Percentiles rank a stretch among this genome's conserved stretches.
phyloP scores from a whole-genome alignment of 2,113 vertebrate species.

The Fukomys damarensis region DNA sequence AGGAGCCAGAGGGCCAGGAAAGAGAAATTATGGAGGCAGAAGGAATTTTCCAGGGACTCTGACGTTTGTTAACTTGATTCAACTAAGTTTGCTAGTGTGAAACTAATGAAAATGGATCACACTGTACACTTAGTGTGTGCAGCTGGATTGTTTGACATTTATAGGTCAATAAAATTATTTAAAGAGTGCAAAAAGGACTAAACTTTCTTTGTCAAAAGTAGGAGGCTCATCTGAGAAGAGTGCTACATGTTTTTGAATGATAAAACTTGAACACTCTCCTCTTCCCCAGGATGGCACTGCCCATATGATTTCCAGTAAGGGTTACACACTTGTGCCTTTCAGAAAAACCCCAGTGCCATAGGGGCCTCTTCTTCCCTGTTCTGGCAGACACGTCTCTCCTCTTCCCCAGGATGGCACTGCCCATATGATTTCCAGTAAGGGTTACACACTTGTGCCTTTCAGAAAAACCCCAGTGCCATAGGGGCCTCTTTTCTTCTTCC shows the following conservation, averaged over 20 bases:
- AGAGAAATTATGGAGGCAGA: background rate
- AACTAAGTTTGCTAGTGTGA: background rate
- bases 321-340: slow-evolving; percentile 19
- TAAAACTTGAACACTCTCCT: background rate
- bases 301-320: background rate
- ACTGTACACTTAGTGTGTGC: background rate
- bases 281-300: background rate
- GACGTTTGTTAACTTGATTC: background rate
- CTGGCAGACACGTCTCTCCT: background rate
- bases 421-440: background rate
- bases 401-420: background rate
- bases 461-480: background rate
- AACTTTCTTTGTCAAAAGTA: background rate
- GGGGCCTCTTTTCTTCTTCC: background rate
- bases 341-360: background rate
- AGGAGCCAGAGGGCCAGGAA: background rate
- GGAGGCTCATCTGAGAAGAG: background rate
- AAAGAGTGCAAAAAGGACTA: background rate
- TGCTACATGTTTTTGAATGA: background rate
- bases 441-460: slow-evolving; percentile 19
- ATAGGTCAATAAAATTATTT: background rate
- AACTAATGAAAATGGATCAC: background rate
- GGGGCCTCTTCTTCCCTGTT: background rate
- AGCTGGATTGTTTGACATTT: background rate
- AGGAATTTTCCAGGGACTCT: background rate